Evolutionary conservation across 1,140 invertebrate species (phyloP).

Genomic region (Eueides isabella): DNA sequence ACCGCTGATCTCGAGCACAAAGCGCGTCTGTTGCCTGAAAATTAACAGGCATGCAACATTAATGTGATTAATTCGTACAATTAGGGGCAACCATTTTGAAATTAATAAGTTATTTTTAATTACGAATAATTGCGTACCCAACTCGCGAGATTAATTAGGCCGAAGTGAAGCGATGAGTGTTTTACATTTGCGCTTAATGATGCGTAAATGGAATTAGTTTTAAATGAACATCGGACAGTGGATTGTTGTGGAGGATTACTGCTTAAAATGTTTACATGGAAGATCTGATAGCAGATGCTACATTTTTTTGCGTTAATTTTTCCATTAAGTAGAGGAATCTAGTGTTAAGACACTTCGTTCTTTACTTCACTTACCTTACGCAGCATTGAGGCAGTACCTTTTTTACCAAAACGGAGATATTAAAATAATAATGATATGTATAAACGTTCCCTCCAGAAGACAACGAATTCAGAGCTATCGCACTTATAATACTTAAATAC

Average conservation of each 20-base stretch:
- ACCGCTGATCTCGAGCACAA: slow-evolving; percentile 50
- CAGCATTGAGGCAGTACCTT: too few species aligned
- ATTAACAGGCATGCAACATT: slow-evolving; percentile 74
- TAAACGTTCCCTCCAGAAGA: too few species aligned
- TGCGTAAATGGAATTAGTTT: slow-evolving; percentile 47
- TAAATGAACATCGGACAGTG: slow-evolving; percentile 21
- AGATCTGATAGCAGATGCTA: not conserved
- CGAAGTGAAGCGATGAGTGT: slow-evolving; percentile 51
- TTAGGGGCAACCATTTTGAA: slow-evolving; percentile 60
- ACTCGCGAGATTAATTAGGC: slow-evolving; percentile 65
- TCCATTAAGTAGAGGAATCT: too few species aligned
- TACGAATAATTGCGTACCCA: slow-evolving; percentile 67
- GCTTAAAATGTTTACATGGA: not conserved
- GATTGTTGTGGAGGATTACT: not conserved
- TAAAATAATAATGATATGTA: too few species aligned
- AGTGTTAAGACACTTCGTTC: too few species aligned
- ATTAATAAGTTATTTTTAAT: slow-evolving; percentile 80
- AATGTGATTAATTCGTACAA: slow-evolving; percentile 73
- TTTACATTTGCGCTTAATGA: slow-evolving; percentile 48
- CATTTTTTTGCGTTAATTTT: too few species aligned
- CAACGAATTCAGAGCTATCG: too few species aligned
- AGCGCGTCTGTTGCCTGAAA: slow-evolving; percentile 71
- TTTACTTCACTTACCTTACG: too few species aligned
- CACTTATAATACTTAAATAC: too few species aligned
- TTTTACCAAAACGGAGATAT: too few species aligned